Percentiles rank a stretch among this genome's conserved stretches.
These are phyloP conservation scores for Diplolepis rosae DNA, from an alignment of 2,888 invertebrate species.

Conservation along the genomic window DNA sequence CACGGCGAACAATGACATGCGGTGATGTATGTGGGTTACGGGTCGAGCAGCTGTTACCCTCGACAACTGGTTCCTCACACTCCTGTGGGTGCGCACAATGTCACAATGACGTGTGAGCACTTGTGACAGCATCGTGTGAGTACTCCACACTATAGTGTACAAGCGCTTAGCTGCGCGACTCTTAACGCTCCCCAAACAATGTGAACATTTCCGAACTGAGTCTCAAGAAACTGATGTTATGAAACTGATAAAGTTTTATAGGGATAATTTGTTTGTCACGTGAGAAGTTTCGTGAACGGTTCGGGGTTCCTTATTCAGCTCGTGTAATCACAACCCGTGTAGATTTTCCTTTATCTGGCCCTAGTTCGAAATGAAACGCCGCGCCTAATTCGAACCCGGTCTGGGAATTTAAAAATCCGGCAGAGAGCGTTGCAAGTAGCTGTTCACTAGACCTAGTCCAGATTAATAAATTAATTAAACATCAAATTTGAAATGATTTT, in stretches of 20 bases:
- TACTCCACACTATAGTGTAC: constrained; percentile 63
- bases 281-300: no score
- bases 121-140: constrained; percentile 69
- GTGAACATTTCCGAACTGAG: constrained; percentile 41
- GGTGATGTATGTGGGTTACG: constrained; percentile 73
- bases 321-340: no score
- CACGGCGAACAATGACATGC: constrained; percentile 68
- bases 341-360: no score
- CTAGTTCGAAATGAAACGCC: no score
- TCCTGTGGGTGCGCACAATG: constrained; percentile 67
- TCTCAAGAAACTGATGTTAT: constrained; percentile 15
- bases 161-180: constrained; percentile 67
- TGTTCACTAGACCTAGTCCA: no score
- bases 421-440: no score
- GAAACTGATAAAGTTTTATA: constrained; percentile 12
- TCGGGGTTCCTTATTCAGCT: no score
- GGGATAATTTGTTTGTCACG: neutral
- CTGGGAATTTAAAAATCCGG: no score
- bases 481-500: no score
- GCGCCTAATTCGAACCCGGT: no score
- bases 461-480: no score
- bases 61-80: constrained; percentile 69
- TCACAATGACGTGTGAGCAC: constrained; percentile 71
- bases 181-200: constrained; percentile 61
- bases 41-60: constrained; percentile 70